Percentiles rank a stretch among this genome's conserved stretches.
Evolutionary conservation across 2,797 vertebrate species (phyloP).

Genomic region (Serranus cabrilla): DNA sequence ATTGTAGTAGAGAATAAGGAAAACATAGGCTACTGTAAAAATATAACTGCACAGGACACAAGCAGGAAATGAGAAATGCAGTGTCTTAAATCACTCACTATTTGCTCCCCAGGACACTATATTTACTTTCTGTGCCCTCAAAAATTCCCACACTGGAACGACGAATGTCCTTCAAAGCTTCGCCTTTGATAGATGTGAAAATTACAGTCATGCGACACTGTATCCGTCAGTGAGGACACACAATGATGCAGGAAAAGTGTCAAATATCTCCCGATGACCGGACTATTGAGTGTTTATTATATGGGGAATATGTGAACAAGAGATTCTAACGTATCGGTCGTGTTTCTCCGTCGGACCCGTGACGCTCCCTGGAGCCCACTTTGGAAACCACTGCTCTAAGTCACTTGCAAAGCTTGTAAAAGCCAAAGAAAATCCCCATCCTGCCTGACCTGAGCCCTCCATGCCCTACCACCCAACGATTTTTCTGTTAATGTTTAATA

Average conservation of each 20-base stretch:
- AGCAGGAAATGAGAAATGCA: background rate
- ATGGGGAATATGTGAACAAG: background rate
- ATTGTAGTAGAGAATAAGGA: no score
- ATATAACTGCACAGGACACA: no score
- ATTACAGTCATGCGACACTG: background rate
- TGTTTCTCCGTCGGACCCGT: constrained; percentile 1
- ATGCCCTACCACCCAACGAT: constrained; percentile 39
- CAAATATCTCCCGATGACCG: background rate
- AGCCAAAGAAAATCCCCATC: constrained; percentile 36
- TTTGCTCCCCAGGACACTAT: background rate
- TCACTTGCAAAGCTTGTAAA: constrained; percentile 35
- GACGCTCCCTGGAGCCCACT: constrained; percentile 24
- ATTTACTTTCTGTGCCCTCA: constrained; percentile 2
- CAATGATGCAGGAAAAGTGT: background rate
- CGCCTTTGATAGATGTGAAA: constrained; percentile 7
- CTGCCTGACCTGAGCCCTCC: constrained; percentile 23
- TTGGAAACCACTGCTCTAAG: constrained; percentile 18
- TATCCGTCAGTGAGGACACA: background rate
- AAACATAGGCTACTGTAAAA: no score
- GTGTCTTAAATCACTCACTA: background rate
- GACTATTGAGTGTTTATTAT: background rate
- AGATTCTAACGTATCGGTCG: constrained; percentile 12
- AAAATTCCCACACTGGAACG: background rate
- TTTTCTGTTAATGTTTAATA: constrained; percentile 73
- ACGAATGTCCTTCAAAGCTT: background rate